These are phyloP conservation scores for Romanogobio albipinnatus DNA, from an alignment of 2,113 vertebrate genomes.

Conservation along the genomic window DNA sequence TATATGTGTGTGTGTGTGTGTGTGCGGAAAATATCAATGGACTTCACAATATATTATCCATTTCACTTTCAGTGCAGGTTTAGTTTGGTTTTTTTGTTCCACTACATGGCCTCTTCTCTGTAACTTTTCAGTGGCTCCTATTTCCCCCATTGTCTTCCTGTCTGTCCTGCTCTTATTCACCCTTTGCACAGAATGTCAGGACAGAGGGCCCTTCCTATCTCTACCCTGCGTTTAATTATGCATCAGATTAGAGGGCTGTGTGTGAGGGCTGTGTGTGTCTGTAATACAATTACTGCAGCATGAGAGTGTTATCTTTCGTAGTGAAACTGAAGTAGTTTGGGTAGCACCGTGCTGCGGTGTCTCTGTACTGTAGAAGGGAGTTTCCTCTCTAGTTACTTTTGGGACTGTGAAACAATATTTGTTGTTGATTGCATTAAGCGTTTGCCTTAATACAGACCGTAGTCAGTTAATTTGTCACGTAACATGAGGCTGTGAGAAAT, in stretches of 20 bases:
- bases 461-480: background rate
- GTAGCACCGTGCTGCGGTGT: slow-evolving; percentile 33
- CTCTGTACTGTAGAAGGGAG: slow-evolving; percentile 44
- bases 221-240: slow-evolving; percentile 54
- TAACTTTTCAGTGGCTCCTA: background rate
- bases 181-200: slow-evolving; percentile 45
- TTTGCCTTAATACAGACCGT: background rate
- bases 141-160: slow-evolving; percentile 13
- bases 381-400: slow-evolving; percentile 48
- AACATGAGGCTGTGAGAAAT: background rate
- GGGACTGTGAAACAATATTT: background rate
- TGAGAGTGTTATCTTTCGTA: slow-evolving; percentile 39
- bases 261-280: slow-evolving; percentile 20
- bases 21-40: background rate
- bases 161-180: slow-evolving; percentile 39
- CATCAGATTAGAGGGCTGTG: slow-evolving; percentile 30
- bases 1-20: background rate
- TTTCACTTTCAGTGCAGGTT: background rate
- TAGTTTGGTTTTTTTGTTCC: background rate
- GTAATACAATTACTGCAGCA: slow-evolving; percentile 29
- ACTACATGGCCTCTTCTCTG: background rate
- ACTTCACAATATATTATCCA: background rate
- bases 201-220: slow-evolving; percentile 40
- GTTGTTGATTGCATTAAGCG: background rate
- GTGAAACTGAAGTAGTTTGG: slow-evolving; percentile 50